A percentile compares a stretch with the other conserved stretches of the same genome.
Conservation (phyloP, 2,113 vertebrate species). For the Coturnix japonica region DNA sequence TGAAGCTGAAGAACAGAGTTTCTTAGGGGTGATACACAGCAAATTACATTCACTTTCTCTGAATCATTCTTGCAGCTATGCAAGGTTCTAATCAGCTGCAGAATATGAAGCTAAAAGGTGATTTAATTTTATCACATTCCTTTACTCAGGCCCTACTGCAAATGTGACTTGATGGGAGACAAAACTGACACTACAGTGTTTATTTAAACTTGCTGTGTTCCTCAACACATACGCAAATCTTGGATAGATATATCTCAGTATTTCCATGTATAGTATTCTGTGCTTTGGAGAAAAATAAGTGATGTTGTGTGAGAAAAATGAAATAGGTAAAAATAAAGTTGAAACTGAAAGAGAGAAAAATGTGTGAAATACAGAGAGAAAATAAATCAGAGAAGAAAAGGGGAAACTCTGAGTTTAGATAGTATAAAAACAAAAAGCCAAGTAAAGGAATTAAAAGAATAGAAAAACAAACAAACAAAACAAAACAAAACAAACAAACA, state of each 20-base stretch:
- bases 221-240: not conserved
- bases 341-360: conserved; percentile 6
- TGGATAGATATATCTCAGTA: conserved; percentile 6
- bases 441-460: not conserved
- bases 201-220: conserved; percentile 15
- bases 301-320: not conserved
- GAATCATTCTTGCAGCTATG: conserved; percentile 38
- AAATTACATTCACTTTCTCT: conserved; percentile 60
- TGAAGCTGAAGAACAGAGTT: conserved; percentile 26
- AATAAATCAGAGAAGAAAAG: not conserved
- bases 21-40: conserved; percentile 8
- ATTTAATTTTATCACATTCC: conserved; percentile 54
- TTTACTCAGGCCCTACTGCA: not conserved
- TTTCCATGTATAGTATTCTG: not conserved
- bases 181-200: conserved; percentile 31
- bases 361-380: not conserved
- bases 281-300: not conserved
- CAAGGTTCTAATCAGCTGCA: conserved; percentile 32
- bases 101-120: conserved; percentile 38
- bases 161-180: conserved; percentile 30
- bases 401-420: not conserved
- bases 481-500: not conserved
- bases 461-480: not conserved
- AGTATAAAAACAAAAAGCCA: not conserved
- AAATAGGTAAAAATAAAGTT: not conserved